A percentile compares a stretch with the other conserved stretches of the same genome.
Evolutionary conservation across 2,113 vertebrate species (phyloP).

Genomic region (Oncorhynchus mykiss): DNA sequence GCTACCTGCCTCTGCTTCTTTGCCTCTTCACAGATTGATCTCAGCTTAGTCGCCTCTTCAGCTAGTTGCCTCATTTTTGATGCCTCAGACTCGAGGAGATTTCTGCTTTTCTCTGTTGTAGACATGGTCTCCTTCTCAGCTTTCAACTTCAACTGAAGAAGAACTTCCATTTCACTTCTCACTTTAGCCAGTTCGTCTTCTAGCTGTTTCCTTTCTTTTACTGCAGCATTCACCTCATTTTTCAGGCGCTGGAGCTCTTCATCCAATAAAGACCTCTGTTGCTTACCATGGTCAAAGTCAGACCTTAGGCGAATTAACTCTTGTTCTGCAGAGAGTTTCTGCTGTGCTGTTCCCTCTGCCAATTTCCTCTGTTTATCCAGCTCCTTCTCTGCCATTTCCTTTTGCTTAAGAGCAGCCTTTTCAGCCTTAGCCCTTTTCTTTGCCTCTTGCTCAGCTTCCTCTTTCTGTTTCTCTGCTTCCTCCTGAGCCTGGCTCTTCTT

Average conservation of each 20-base stretch:
- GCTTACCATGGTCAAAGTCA: constrained; percentile 86
- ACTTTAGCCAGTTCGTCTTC: constrained; percentile 90
- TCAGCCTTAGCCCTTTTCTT: constrained; percentile 86
- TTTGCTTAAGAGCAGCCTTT: constrained; percentile 86
- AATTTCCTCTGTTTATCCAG: constrained; percentile 86
- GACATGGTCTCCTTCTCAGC: constrained; percentile 86
- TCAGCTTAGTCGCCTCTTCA: constrained; percentile 85
- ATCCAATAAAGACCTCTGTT: constrained; percentile 89
- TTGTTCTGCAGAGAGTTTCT: constrained; percentile 87
- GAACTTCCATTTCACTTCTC: constrained; percentile 87
- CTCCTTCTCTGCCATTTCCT: constrained; percentile 88
- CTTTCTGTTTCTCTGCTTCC: constrained; percentile 93
- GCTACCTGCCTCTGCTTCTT: constrained; percentile 89
- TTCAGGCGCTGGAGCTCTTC: constrained; percentile 90
- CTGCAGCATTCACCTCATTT: constrained; percentile 77
- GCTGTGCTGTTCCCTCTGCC: constrained; percentile 87
- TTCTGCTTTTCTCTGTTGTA: constrained; percentile 89
- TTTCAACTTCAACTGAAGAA: constrained; percentile 81
- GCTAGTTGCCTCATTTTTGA: constrained; percentile 90
- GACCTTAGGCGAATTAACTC: constrained; percentile 90
- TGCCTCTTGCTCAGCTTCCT: constrained; percentile 87
- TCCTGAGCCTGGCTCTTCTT: constrained; percentile 89
- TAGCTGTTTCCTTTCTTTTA: constrained; percentile 83
- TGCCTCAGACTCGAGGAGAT: constrained; percentile 87
- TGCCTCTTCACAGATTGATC: constrained; percentile 86